These are phyloP conservation scores for Itoplectis maculator DNA, from an alignment of 2,888 invertebrate species.

Conservation along the genomic window DNA sequence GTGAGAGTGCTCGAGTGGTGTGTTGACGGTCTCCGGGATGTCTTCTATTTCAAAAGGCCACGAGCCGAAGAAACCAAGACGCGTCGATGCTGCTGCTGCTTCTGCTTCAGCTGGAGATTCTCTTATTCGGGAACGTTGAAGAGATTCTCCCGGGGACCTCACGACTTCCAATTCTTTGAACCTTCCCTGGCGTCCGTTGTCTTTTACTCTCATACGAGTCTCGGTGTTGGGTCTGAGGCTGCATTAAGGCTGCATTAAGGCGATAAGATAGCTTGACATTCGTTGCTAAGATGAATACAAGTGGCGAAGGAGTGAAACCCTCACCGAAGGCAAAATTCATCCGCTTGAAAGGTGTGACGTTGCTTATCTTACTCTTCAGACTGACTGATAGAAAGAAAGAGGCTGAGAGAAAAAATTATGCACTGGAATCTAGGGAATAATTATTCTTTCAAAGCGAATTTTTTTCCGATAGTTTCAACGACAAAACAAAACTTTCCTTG, in stretches of 20 bases:
- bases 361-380: constrained; percentile 27
- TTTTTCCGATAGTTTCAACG: neutral
- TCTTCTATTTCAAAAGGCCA: constrained; percentile 55
- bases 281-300: constrained; percentile 33
- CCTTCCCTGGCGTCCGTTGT: neutral
- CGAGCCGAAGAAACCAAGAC: constrained; percentile 36
- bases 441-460: too few relatives aligned
- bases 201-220: constrained; percentile 5
- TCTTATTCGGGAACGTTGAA: constrained; percentile 42
- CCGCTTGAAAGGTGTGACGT: constrained; percentile 25
- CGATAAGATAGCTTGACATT: constrained; percentile 56
- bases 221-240: constrained; percentile 13
- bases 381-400: neutral
- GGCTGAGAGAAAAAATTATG: neutral
- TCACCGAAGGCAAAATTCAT: constrained; percentile 48
- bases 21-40: constrained; percentile 44
- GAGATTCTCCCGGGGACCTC: constrained; percentile 28
- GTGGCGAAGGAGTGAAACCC: constrained; percentile 42
- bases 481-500: too few relatives aligned
- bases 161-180: constrained; percentile 26
- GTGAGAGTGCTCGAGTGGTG: constrained; percentile 9
- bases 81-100: constrained; percentile 8
- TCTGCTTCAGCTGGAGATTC: constrained; percentile 14
- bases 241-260: constrained; percentile 39
- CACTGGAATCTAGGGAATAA: neutral